Percentiles rank a stretch among this genome's conserved stretches.
Conservation (phyloP, 2,888 invertebrate genomes). For the Drosophila glabriapex region DNA sequence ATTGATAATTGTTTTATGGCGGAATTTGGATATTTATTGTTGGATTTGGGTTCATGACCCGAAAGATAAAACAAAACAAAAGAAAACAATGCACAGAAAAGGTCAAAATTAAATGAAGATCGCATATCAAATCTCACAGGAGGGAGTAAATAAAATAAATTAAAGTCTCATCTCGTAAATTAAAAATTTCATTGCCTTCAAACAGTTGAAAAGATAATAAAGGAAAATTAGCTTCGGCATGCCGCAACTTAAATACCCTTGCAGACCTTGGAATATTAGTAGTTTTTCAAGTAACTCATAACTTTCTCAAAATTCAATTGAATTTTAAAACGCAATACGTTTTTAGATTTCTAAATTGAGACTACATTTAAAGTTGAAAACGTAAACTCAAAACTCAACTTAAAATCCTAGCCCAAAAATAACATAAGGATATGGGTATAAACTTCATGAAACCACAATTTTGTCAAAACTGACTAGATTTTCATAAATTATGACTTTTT, state of each 20-base stretch:
- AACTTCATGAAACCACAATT: background rate
- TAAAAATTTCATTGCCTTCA: slow-evolving; percentile 12
- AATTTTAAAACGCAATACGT: background rate
- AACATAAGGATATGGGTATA: background rate
- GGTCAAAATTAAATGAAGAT: slow-evolving; percentile 32
- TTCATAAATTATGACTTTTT: too few relatives aligned
- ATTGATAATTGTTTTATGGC: slow-evolving; percentile 35
- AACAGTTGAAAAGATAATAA: background rate
- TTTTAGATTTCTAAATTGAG: too few relatives aligned
- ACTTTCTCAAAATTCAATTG: too few relatives aligned
- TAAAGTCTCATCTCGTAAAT: background rate
- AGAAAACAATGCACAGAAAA: slow-evolving; percentile 44
- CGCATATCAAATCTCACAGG: background rate
- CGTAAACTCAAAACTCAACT: background rate
- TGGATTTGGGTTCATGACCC: slow-evolving; percentile 18
- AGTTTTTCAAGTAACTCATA: background rate
- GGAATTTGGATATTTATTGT: slow-evolving; percentile 26
- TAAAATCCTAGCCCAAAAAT: background rate
- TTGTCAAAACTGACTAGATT: too few relatives aligned
- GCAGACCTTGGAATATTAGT: background rate
- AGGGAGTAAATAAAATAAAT: background rate
- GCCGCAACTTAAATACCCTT: slow-evolving; percentile 1
- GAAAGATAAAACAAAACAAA: slow-evolving; percentile 48
- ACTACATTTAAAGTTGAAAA: background rate
- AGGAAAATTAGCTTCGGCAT: background rate